Percentiles rank a stretch among this genome's conserved stretches.
phyloP scores from a whole-genome alignment of 1,140 invertebrate genomes.

The Adoxophyes honmai region DNA sequence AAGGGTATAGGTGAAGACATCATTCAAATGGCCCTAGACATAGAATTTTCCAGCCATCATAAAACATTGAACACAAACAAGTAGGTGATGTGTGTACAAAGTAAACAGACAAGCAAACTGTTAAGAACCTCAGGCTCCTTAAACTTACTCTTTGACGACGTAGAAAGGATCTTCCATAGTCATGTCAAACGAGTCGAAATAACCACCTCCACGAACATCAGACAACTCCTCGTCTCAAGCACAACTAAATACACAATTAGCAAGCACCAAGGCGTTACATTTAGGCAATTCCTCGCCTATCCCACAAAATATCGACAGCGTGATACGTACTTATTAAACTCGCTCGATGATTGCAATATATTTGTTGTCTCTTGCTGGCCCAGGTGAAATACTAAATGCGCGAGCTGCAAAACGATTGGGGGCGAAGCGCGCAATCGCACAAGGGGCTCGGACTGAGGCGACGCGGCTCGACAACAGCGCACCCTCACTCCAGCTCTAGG shows the following conservation, averaged over 20 bases:
- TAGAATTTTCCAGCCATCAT: not conserved
- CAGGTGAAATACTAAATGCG: constrained; percentile 29
- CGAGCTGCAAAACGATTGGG: constrained; percentile 38
- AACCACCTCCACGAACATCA: constrained; percentile 44
- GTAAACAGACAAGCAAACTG: not conserved
- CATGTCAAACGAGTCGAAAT: constrained; percentile 81
- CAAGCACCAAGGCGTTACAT: constrained; percentile 36
- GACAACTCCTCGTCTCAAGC: constrained; percentile 31
- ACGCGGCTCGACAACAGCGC: constrained; percentile 20
- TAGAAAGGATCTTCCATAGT: constrained; percentile 97
- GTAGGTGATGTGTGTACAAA: constrained; percentile 5
- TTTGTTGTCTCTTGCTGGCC: constrained; percentile 58
- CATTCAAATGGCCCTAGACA: not conserved
- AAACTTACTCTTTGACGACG: constrained; percentile 95
- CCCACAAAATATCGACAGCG: constrained; percentile 70
- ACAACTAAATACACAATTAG: constrained; percentile 35
- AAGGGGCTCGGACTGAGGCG: constrained; percentile 12
- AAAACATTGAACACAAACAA: not conserved
- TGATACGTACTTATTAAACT: constrained; percentile 55
- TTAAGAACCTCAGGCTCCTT: constrained; percentile 11
- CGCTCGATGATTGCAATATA: constrained; percentile 41
- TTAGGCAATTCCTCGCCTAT: constrained; percentile 49
- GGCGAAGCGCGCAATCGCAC: constrained; percentile 56
- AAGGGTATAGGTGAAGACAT: not conserved
- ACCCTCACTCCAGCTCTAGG: constrained; percentile 21